phyloP scores from a whole-genome alignment of 2,888 invertebrate genomes.

The Drepanosiphum platanoidis region DNA sequence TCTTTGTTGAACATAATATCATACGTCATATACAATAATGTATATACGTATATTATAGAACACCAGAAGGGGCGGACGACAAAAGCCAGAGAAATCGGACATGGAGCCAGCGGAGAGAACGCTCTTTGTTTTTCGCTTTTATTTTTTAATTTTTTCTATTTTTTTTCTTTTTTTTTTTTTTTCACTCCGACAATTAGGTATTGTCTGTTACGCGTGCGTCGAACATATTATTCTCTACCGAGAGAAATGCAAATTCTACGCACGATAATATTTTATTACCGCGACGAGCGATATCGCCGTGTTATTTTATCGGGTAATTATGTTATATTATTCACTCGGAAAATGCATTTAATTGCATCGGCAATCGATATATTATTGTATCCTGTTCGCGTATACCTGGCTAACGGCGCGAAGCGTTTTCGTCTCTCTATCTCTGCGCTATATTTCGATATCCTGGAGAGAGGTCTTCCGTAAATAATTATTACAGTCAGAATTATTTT shows the following conservation, averaged over 20 bases:
- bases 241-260: background rate
- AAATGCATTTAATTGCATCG: no score
- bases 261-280: background rate
- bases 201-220: conserved; percentile 1
- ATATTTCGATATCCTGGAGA: no score
- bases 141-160: no score
- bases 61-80: conserved; percentile 14
- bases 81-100: conserved; percentile 31
- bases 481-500: no score
- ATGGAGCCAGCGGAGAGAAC: background rate
- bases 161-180: background rate
- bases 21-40: background rate
- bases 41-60: background rate
- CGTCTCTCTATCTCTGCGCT: no score
- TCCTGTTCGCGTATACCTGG: no score
- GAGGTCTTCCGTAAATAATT: no score
- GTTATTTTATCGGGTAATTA: no score
- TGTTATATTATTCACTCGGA: no score
- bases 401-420: no score
- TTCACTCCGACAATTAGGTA: conserved; percentile 14
- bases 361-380: no score
- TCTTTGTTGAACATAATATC: background rate
- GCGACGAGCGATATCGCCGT: no score
- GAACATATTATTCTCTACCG: background rate
- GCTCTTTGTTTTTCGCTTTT: conserved; percentile 14